Percentiles rank a stretch among this genome's conserved stretches.
Evolutionary conservation across 2,888 invertebrate species (phyloP).

Genomic region (Cataglyphis rosenhaueri): DNA sequence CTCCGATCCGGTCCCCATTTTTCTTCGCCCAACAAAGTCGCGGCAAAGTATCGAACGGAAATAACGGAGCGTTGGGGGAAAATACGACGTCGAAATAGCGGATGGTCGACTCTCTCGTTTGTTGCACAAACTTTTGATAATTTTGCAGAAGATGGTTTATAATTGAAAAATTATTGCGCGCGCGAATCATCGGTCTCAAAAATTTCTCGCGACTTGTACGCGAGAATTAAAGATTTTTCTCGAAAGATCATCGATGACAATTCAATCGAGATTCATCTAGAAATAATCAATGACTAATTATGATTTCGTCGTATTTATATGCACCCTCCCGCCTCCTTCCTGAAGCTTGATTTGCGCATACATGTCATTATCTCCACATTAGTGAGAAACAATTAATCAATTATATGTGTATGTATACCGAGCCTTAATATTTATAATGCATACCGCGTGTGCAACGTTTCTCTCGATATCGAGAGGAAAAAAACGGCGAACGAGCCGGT

Average conservation of each 20-base stretch:
- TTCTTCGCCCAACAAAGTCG: constrained; percentile 16
- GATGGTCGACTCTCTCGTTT: neutral
- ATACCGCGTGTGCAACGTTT: neutral
- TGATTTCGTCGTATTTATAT: neutral
- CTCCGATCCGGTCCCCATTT: neutral
- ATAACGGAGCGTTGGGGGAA: neutral
- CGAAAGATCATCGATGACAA: neutral
- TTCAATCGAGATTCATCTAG: neutral
- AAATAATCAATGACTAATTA: neutral
- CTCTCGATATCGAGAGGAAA: neutral
- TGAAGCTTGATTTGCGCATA: neutral
- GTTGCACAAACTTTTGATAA: neutral
- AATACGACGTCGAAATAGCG: neutral
- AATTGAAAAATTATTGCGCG: neutral
- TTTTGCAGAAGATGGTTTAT: neutral
- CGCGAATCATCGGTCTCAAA: neutral
- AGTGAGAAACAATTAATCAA: neutral
- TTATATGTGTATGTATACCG: neutral
- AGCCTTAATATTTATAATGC: constrained; percentile 8
- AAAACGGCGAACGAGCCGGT: constrained; percentile 28
- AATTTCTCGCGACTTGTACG: neutral
- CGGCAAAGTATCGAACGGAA: constrained; percentile 28
- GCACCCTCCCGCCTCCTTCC: neutral
- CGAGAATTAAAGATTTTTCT: neutral
- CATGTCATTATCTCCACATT: neutral